phyloP scores from a whole-genome alignment of 2,888 invertebrate species.

The Tenodera sinensis region DNA sequence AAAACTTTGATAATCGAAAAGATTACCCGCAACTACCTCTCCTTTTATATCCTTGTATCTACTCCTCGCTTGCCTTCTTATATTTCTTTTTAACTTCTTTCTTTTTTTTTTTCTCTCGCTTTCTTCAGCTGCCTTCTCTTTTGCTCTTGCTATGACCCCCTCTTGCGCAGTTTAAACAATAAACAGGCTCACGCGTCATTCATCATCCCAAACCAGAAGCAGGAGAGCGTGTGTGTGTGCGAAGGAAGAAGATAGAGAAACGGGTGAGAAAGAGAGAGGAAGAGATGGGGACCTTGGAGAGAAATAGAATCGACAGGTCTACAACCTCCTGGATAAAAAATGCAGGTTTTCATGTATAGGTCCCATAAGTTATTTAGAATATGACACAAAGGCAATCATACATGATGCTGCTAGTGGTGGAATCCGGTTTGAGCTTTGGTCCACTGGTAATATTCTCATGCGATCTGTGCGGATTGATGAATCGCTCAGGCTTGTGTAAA shows the following conservation, averaged over 20 bases:
- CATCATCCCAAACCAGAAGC: conserved; percentile 8
- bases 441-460: neutral
- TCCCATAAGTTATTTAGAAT: conserved; percentile 12
- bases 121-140: neutral
- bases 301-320: conserved; percentile 4
- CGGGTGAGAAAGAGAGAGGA: neutral
- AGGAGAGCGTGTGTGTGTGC: neutral
- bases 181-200: conserved; percentile 16
- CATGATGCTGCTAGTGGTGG: neutral
- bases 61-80: neutral
- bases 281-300: neutral
- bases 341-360: neutral
- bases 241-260: neutral
- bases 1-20: conserved; percentile 30
- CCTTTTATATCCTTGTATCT: neutral
- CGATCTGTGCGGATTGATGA: neutral
- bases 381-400: conserved; percentile 9
- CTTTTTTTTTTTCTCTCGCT: neutral
- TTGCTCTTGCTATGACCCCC: neutral
- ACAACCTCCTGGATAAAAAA: neutral
- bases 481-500: neutral
- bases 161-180: conserved; percentile 26
- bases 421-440: conserved; percentile 5
- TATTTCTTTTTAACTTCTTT: neutral
- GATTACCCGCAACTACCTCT: conserved; percentile 24